Conservation (phyloP, 2,113 vertebrate genomes). For the Forbesichthys papilliferus region DNA sequence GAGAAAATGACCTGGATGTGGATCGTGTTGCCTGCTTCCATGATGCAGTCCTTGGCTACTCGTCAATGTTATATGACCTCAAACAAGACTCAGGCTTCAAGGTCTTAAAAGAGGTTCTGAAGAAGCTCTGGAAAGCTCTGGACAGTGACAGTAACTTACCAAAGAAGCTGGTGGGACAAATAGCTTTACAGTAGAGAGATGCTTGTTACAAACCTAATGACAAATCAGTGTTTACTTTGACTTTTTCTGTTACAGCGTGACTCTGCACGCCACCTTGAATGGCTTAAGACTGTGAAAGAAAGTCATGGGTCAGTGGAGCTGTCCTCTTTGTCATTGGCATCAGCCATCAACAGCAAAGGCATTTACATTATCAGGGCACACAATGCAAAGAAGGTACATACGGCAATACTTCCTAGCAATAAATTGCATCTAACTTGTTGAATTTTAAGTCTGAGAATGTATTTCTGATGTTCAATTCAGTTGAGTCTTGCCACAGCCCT, state of each 20-base stretch:
- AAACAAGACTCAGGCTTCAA: slow-evolving; percentile 72
- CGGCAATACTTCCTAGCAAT: neutral
- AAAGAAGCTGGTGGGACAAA: slow-evolving; percentile 82
- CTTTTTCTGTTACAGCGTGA: slow-evolving; percentile 75
- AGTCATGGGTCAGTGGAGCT: slow-evolving; percentile 95
- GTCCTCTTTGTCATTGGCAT: slow-evolving; percentile 89
- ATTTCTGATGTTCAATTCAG: slow-evolving; percentile 62
- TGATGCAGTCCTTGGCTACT: slow-evolving; percentile 88
- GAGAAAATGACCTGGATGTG: slow-evolving; percentile 95
- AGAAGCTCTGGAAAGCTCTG: slow-evolving; percentile 90
- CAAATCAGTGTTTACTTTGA: neutral
- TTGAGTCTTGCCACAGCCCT: slow-evolving; percentile 81
- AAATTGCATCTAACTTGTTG: neutral
- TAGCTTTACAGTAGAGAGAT: neutral
- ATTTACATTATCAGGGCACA: slow-evolving; percentile 81
- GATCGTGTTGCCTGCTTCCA: slow-evolving; percentile 95
- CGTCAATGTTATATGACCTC: slow-evolving; percentile 86
- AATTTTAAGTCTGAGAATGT: neutral
- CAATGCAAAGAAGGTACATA: slow-evolving; percentile 68
- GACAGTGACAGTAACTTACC: slow-evolving; percentile 85
- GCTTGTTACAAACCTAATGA: neutral
- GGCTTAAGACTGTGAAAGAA: slow-evolving; percentile 94
- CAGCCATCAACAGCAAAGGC: slow-evolving; percentile 89
- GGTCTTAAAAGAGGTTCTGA: slow-evolving; percentile 74
- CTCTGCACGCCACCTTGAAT: slow-evolving; percentile 88